Evolutionary conservation across 2,797 vertebrate species (phyloP).

Genomic region (Sebastes kiyomatsui): DNA sequence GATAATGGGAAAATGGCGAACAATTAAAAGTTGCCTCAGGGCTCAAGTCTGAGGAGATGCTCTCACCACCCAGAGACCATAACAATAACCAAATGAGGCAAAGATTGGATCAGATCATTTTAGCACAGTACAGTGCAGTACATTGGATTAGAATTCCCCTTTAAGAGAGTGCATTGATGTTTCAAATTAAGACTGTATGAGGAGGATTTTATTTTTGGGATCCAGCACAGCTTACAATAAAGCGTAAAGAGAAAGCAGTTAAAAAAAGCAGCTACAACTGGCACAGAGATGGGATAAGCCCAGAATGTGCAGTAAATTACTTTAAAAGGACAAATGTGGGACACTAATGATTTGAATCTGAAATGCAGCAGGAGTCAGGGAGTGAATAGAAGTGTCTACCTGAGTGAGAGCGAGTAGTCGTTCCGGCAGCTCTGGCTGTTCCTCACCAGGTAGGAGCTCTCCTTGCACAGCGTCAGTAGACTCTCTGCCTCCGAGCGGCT

Average conservation of each 20-base stretch:
- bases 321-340: neutral
- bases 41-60: neutral
- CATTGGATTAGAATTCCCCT: neutral
- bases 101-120: conserved; percentile 18
- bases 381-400: conserved; percentile 74
- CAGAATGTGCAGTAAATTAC: neutral
- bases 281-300: neutral
- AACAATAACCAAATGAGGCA: conserved; percentile 1
- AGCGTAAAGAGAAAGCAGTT: neutral
- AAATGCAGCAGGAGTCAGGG: neutral
- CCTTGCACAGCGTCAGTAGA: conserved; percentile 91
- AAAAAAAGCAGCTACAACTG: too few relatives aligned
- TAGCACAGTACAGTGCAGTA: neutral
- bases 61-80: neutral
- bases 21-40: conserved; percentile 17
- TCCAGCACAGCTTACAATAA: neutral
- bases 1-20: neutral
- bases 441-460: conserved; percentile 95
- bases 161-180: conserved; percentile 4
- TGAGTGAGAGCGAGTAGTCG: conserved; percentile 93
- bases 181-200: neutral
- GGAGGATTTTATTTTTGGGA: neutral
- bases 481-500: conserved; percentile 89
- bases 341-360: neutral
- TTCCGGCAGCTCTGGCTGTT: conserved; percentile 90